These are phyloP conservation scores for Byasa hedistus DNA, from an alignment of 2,888 invertebrate species.

Conservation along the genomic window DNA sequence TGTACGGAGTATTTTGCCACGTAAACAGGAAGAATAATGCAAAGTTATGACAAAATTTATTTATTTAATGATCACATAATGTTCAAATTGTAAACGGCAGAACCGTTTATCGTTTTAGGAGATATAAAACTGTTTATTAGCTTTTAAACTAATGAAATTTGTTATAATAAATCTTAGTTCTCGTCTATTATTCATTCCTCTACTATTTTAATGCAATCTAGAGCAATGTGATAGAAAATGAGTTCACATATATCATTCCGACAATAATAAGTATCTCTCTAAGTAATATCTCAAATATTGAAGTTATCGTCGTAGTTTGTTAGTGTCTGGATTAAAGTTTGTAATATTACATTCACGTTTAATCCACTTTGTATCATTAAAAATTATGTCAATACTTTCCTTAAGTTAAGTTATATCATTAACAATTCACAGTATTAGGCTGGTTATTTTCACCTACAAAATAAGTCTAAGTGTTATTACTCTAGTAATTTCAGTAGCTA, in stretches of 20 bases:
- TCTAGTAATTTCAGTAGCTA: too few species aligned
- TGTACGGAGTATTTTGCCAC: neutral
- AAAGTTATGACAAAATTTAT: too few species aligned
- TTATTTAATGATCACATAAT: neutral
- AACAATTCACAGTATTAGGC: too few species aligned
- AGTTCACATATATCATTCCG: slow-evolving; percentile 6
- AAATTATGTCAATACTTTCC: too few species aligned
- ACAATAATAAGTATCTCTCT: slow-evolving; percentile 4
- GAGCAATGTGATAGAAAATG: slow-evolving; percentile 5
- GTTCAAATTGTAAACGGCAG: neutral
- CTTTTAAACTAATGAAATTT: neutral
- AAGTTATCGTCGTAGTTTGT: slow-evolving; percentile 1
- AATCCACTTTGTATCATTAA: too few species aligned
- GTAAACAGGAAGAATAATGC: neutral
- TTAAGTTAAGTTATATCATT: too few species aligned
- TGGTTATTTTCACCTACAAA: too few species aligned
- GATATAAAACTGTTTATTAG: neutral
- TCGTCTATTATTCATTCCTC: neutral
- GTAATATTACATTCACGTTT: neutral
- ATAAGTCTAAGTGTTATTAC: too few species aligned
- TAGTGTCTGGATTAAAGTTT: slow-evolving; percentile 1
- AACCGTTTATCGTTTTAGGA: neutral
- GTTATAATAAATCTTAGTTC: neutral
- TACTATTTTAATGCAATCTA: slow-evolving; percentile 1
- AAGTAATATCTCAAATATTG: neutral